These are phyloP conservation scores for Xenotilapia flavipinnis DNA, from an alignment of 2,113 vertebrate genomes.

Conservation along the genomic window DNA sequence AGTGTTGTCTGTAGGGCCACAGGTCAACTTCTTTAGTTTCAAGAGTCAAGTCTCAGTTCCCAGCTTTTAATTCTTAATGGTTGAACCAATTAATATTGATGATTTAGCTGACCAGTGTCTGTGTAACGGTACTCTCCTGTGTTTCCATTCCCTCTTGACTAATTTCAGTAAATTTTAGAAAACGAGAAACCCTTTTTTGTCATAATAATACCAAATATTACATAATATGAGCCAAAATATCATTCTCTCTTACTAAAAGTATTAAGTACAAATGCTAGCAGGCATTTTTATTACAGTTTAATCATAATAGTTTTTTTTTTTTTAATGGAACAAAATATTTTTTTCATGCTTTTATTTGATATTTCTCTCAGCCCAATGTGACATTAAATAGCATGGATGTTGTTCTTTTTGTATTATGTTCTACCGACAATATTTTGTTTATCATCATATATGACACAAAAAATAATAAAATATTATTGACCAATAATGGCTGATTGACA, in stretches of 20 bases:
- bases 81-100: constrained; percentile 51
- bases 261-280: neutral
- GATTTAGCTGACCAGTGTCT: constrained; percentile 22
- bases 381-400: neutral
- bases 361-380: neutral
- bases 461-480: neutral
- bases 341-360: neutral
- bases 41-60: constrained; percentile 54
- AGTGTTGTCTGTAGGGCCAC: neutral
- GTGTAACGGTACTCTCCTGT: constrained; percentile 18
- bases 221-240: neutral
- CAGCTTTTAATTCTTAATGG: constrained; percentile 57
- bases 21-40: constrained; percentile 59
- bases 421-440: neutral
- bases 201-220: neutral
- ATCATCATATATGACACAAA: neutral
- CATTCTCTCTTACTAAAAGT: neutral
- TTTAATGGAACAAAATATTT: neutral
- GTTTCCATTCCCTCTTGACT: constrained; percentile 22
- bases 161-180: constrained; percentile 4
- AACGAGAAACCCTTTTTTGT: neutral
- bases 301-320: neutral
- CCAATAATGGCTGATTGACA: neutral
- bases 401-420: neutral
- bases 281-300: neutral